These are phyloP conservation scores for Lagorchestes hirsutus DNA, from an alignment of 2,797 vertebrate species.

Conservation along the genomic window DNA sequence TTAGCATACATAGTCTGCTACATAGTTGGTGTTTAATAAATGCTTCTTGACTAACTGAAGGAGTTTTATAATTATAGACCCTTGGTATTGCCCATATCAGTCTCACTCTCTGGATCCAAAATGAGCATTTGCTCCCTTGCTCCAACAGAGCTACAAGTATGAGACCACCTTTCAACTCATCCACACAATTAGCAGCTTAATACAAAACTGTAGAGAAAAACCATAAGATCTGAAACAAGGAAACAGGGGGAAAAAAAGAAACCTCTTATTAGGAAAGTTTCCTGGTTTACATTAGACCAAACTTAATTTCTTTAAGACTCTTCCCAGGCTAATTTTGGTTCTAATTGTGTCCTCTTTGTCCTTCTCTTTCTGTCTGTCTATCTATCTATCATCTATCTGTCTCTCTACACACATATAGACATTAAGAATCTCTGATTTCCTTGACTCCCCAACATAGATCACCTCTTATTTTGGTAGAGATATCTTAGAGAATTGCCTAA, in stretches of 20 bases:
- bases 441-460: no score
- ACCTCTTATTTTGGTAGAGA: no score
- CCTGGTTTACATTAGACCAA: not conserved
- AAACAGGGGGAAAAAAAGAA: not conserved
- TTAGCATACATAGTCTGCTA: not conserved
- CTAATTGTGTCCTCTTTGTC: not conserved
- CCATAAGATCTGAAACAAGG: not conserved
- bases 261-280: not conserved
- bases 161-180: not conserved
- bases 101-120: not conserved
- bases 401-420: no score
- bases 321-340: not conserved
- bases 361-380: no score
- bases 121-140: not conserved
- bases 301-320: not conserved
- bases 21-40: not conserved
- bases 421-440: no score
- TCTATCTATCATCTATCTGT: no score
- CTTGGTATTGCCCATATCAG: not conserved
- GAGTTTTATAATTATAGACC: not conserved
- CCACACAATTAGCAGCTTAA: slow-evolving; percentile 25
- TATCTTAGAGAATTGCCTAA: not conserved
- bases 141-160: not conserved
- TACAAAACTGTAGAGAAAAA: not conserved
- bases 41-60: not conserved